Percentiles rank a stretch among this genome's conserved stretches.
These are phyloP conservation scores for Poecilia velifera DNA, from an alignment of 2,797 vertebrate genomes.

Conservation along the genomic window DNA sequence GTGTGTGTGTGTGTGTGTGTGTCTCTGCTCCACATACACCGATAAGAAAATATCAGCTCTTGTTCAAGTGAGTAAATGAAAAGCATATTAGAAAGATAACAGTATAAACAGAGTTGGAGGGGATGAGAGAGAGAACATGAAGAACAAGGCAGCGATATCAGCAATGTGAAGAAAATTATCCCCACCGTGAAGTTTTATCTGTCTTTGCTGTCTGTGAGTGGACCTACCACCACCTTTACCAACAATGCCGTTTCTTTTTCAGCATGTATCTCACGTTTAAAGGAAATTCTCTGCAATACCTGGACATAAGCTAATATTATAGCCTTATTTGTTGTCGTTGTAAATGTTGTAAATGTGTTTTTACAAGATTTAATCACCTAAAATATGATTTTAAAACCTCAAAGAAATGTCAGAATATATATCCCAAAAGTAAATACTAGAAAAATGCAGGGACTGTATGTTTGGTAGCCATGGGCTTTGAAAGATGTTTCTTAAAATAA, in stretches of 20 bases:
- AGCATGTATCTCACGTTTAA: background rate
- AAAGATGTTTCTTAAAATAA: background rate
- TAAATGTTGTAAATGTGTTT: background rate
- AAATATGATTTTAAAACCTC: background rate
- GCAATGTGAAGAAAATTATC: slow-evolving; percentile 18
- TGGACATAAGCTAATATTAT: background rate
- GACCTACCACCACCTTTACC: slow-evolving; percentile 31
- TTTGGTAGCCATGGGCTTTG: background rate
- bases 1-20: background rate
- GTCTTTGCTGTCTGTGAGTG: slow-evolving; percentile 27
- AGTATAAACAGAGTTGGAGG: slow-evolving; percentile 1
- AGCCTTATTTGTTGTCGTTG: background rate
- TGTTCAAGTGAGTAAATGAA: slow-evolving; percentile 3
- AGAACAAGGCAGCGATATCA: slow-evolving; percentile 5
- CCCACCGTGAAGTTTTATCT: slow-evolving; percentile 46
- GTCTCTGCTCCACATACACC: background rate
- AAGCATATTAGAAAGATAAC: slow-evolving; percentile 18
- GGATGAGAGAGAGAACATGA: slow-evolving; percentile 1
- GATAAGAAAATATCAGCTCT: slow-evolving; percentile 28
- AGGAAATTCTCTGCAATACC: background rate
- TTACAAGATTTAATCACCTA: background rate
- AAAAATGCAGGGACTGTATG: background rate
- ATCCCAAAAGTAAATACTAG: background rate
- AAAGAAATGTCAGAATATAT: background rate
- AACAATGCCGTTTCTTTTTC: background rate